Evolutionary conservation across 2,888 invertebrate genomes (phyloP), one percentile per base, ranked within the genome.

Genomic region (Lithophane leautieri): DNA sequence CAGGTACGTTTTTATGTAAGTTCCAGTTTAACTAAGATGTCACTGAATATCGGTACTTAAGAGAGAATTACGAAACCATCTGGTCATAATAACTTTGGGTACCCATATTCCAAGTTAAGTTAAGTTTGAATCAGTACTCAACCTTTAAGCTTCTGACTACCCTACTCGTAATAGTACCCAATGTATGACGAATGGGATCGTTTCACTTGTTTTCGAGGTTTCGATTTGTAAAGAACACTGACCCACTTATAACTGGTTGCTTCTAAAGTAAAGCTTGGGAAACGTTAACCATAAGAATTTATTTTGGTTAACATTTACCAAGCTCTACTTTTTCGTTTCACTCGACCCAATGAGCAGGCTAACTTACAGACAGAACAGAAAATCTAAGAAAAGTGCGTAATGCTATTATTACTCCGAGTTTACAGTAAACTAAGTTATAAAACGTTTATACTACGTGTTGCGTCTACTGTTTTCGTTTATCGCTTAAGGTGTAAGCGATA

Each of bases 121-220:
- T 58, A 34, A 63, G 42, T 73, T 60, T 58, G 16, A 62, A 71
- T 56, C 47, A 65, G 62, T 52, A 52, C 7, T 40, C 25, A 62
- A 28, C n/a, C 28, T 47, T 28, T 70, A 79, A 70, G 14, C 28
- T 79, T 34, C 28, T 16, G 42, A 56, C 16, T 44, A 68, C 34
- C 16, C 16, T 34, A 44, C 22, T 40, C 34, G 16, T 16, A 50
- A 47, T 42, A 28, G 16, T 61, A 28, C 28, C 19, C 47, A 79
- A 62, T 47, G 19, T 50, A 47, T 61, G 25, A 61, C 1, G 25
- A 60, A 72, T 40, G 34, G 19, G 14, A 40, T n/a, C 22, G 25
- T 68, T 44, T 76, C 28, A 78, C 2, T 50, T 12, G 19, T 58
- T 25, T 16, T 47, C 28, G n/a, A 19, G 22, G 22, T 25, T 40